phyloP scores from a whole-genome alignment of 2,113 vertebrate genomes.

The Equus przewalskii region DNA sequence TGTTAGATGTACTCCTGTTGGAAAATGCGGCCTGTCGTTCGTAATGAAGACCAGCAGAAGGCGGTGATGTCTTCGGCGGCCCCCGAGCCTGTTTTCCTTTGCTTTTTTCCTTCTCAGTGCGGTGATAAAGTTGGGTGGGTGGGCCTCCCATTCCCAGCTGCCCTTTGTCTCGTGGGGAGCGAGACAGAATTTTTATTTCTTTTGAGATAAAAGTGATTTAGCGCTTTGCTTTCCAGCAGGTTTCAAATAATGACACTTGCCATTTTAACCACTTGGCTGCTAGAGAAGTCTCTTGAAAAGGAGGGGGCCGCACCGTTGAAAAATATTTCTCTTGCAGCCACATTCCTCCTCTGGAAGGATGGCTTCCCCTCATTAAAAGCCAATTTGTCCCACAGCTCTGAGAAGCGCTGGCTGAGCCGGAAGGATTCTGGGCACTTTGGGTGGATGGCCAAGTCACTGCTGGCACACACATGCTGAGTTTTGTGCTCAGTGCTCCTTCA shows the following conservation, averaged over 20 bases:
- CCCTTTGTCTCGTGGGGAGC: neutral
- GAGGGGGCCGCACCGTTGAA: neutral
- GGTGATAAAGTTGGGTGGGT: fast-evolving
- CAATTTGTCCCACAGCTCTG: conserved; percentile 66
- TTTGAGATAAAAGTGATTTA: neutral
- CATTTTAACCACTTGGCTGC: fast-evolving
- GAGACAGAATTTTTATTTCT: neutral
- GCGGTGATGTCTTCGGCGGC: fast-evolving
- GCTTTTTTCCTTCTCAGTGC: neutral
- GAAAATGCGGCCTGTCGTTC: neutral
- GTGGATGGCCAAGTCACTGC: neutral
- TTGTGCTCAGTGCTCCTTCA: neutral
- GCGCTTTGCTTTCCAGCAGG: neutral
- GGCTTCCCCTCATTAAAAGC: conserved; percentile 80
- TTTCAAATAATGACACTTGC: neutral
- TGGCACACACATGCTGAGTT: neutral
- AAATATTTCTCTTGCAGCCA: conserved; percentile 34
- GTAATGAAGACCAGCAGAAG: neutral
- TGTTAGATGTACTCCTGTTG: fast-evolving
- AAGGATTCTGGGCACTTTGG: conserved; percentile 40
- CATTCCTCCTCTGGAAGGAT: conserved; percentile 67
- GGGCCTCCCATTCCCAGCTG: fast-evolving
- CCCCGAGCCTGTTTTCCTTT: neutral
- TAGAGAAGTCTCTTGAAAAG: neutral
- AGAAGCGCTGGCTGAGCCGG: conserved; percentile 68